Conservation (phyloP, 2,888 invertebrate species). For the Hypselothyrea guttata region DNA sequence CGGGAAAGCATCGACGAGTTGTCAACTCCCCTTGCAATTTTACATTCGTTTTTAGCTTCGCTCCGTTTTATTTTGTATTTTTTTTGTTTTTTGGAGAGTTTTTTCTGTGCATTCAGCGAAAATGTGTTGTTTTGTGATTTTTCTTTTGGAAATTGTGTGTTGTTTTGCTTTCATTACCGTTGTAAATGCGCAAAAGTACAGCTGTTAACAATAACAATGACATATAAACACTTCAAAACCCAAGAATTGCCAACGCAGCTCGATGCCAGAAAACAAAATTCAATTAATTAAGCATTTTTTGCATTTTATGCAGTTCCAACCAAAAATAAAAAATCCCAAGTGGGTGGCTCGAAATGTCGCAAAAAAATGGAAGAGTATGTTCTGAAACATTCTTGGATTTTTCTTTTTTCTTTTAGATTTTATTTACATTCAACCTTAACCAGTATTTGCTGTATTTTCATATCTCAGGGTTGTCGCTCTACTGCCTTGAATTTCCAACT, state of each 20-base stretch:
- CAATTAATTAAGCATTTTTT: constrained; percentile 73
- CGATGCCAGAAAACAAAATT: constrained; percentile 20
- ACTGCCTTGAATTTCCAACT: too few species aligned
- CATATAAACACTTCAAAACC: constrained; percentile 48
- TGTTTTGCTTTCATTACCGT: constrained; percentile 46
- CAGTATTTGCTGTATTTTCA: neutral
- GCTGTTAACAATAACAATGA: constrained; percentile 72
- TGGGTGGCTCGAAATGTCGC: constrained; percentile 19
- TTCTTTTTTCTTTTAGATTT: neutral
- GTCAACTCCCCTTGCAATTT: constrained; percentile 29
- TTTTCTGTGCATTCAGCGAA: constrained; percentile 63
- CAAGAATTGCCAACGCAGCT: constrained; percentile 45
- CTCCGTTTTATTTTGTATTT: neutral
- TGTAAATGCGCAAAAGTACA: constrained; percentile 69
- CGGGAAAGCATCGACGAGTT: constrained; percentile 28
- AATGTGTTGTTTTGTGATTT: constrained; percentile 30
- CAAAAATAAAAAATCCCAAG: constrained; percentile 15
- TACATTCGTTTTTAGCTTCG: neutral
- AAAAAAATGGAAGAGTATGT: too few species aligned
- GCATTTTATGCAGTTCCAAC: neutral
- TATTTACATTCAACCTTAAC: too few species aligned
- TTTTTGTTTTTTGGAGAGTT: neutral
- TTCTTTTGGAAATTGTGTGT: constrained; percentile 10
- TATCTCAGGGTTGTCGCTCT: constrained; percentile 2
- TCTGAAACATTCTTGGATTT: constrained; percentile 5